Evolutionary conservation across 2,797 vertebrate species (phyloP), one percentile per base, ranked within the genome.

Genomic region (Echeneis naucrates): DNA sequence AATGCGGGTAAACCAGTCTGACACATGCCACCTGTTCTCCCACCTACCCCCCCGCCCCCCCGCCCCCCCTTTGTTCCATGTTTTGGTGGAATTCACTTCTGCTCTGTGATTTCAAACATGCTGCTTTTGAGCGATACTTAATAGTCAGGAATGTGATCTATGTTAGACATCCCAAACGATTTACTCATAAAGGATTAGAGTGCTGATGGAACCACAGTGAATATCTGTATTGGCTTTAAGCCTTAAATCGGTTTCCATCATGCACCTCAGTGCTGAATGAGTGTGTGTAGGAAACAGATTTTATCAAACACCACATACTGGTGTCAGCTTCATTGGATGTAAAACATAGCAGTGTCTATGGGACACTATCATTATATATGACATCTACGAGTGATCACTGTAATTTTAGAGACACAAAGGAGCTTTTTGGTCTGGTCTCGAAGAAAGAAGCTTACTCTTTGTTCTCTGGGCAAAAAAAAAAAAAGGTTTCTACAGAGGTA

Each of bases 1-100:
- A 87, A 88, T 90, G 88, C 71, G 63, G 90, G 58, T 52, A 48
- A 90, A 92, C 92, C 87, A 72, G 92, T 92, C 64, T 5, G 55
- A 75, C 76, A 24, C 71, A 80, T 84, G 50, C 45, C 51, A 48
- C 30, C 13, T 40, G 12, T 44, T 59, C 66, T 85, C 82, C 89
- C 88, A 89, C 84, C 85, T 78, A 55, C 87, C 67, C 78, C 19
- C n/a, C n/a, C n/a, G n/a, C n/a, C n/a, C n/a, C n/a, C n/a, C n/a
- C n/a, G n/a, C n/a, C n/a, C n/a, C n/a, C n/a, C n/a, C n/a, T n/a
- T n/a, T n/a, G 44, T 81, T 69, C 19, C 10, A 32, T 32, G 23
- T 63, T 40, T 2, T 0, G 4, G 26, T 65, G 78, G 77, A 88
- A 84, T 77, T 56, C 55, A 27, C 53, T 53, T 45, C 14, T 30